Evolutionary conservation across 64 coral and sea anemone species (phyloP).

Genomic region (Trachythela sp.): DNA sequence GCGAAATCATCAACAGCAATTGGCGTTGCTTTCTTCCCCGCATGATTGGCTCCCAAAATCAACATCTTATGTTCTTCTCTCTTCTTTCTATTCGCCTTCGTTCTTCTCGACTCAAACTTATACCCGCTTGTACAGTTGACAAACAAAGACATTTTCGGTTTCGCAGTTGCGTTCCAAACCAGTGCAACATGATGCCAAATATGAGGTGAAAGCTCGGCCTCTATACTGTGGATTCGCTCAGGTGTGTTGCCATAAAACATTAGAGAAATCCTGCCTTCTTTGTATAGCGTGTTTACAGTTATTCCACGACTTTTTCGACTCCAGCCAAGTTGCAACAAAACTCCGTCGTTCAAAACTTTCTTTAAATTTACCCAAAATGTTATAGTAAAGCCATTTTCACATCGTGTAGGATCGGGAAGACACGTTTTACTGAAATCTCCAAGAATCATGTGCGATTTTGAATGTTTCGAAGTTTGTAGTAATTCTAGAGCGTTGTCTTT

Average conservation of each 20-base stretch:
- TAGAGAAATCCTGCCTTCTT: not conserved
- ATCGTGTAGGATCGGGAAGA: constrained; percentile 61
- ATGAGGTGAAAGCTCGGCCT: constrained; percentile 27
- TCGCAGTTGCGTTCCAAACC: constrained; percentile 63
- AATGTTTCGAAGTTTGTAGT: constrained; percentile 32
- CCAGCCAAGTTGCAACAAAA: constrained; percentile 59
- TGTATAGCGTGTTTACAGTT: constrained; percentile 3
- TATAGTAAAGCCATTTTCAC: constrained; percentile 65
- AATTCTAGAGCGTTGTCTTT: constrained; percentile 69
- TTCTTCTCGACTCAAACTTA: not conserved
- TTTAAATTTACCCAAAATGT: constrained; percentile 74
- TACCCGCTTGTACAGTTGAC: constrained; percentile 41
- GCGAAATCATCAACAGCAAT: constrained; percentile 82
- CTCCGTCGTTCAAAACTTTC: not conserved
- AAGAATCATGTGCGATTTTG: constrained; percentile 24
- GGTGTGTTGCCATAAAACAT: not conserved
- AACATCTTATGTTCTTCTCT: constrained; percentile 44
- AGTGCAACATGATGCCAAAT: constrained; percentile 65
- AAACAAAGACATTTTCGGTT: constrained; percentile 40
- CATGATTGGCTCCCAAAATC: constrained; percentile 57
- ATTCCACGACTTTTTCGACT: constrained; percentile 52
- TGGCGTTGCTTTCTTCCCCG: constrained; percentile 37
- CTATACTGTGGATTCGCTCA: not conserved
- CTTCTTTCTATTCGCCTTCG: not conserved
- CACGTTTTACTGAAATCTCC: constrained; percentile 54